Percentiles rank a stretch among this genome's conserved stretches.
These are phyloP conservation scores for Panulirus ornatus DNA, from an alignment of 1,140 invertebrate genomes.

Conservation along the genomic window DNA sequence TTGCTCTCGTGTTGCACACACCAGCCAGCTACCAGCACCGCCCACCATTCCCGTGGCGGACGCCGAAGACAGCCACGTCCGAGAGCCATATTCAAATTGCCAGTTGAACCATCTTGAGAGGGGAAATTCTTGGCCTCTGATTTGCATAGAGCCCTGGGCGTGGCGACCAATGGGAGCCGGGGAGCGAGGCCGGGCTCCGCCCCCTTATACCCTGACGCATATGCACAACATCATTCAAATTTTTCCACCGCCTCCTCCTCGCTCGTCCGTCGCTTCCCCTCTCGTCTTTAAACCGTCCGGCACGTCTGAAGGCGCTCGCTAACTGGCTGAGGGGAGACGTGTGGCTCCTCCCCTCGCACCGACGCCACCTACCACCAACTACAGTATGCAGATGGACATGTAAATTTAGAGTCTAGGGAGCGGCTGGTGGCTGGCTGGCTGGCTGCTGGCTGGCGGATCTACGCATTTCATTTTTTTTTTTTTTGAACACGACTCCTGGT, in stretches of 20 bases:
- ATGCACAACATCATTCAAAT: conserved; percentile 47
- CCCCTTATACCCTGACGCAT: conserved; percentile 50
- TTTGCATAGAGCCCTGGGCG: conserved; percentile 29
- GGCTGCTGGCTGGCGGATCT: too few relatives aligned
- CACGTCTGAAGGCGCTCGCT: conserved; percentile 29
- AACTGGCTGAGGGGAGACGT: conserved; percentile 35
- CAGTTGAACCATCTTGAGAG: conserved; percentile 26
- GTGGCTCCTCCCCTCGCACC: conserved; percentile 38
- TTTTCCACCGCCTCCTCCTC: conserved; percentile 54
- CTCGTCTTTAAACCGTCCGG: conserved; percentile 47
- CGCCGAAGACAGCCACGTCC: too few relatives aligned
- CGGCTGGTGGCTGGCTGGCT: too few relatives aligned
- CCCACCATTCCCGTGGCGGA: too few relatives aligned
- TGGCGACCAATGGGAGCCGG: neutral
- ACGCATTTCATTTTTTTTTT: too few relatives aligned
- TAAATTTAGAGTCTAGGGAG: conserved; percentile 22
- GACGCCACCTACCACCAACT: neutral
- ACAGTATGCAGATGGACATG: conserved; percentile 46
- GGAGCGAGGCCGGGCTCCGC: neutral
- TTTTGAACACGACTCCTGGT: too few relatives aligned
- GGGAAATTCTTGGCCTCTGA: conserved; percentile 24
- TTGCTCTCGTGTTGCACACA: too few relatives aligned
- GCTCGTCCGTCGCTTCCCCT: conserved; percentile 32
- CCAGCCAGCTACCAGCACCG: too few relatives aligned
- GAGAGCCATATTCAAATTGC: conserved; percentile 40